Evolutionary conservation across 2,113 vertebrate genomes (phyloP).

Genomic region (Lasiurus cinereus): DNA sequence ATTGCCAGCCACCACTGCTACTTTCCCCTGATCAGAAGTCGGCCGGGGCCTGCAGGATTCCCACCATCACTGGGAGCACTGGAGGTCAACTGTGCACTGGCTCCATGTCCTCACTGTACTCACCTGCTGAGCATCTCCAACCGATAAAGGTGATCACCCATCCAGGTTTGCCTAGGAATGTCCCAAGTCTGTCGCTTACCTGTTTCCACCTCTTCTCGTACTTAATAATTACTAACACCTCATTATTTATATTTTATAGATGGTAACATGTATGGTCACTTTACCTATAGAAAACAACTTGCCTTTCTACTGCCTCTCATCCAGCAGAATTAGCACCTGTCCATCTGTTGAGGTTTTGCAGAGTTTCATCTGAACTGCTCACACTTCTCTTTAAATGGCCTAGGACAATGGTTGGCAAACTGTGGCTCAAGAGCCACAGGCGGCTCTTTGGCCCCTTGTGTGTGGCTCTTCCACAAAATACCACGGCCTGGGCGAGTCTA

Average conservation of each 20-base stretch:
- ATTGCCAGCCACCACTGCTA: too few species aligned
- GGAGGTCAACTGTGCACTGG: too few species aligned
- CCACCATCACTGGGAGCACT: fast-evolving
- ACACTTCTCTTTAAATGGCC: not conserved
- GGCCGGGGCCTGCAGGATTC: not conserved
- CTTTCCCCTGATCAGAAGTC: not conserved
- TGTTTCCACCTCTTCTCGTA: not conserved
- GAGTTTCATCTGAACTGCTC: not conserved
- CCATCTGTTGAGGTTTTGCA: not conserved
- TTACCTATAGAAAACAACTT: not conserved
- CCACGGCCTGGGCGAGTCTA: too few species aligned
- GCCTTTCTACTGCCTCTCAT: not conserved
- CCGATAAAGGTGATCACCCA: not conserved
- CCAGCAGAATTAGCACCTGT: not conserved
- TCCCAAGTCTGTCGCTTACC: not conserved
- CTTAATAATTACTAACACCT: not conserved
- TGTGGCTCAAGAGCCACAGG: too few species aligned
- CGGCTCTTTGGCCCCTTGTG: too few species aligned
- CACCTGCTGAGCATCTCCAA: not conserved
- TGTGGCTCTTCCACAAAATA: too few species aligned
- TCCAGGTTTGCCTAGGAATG: not conserved
- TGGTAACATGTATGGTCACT: not conserved
- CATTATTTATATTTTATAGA: not conserved
- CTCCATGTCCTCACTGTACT: not conserved
- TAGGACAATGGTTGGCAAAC: too few species aligned